These are phyloP conservation scores for Poecilobothrus nobilitatus DNA, from an alignment of 2,888 invertebrate genomes.

Conservation along the genomic window DNA sequence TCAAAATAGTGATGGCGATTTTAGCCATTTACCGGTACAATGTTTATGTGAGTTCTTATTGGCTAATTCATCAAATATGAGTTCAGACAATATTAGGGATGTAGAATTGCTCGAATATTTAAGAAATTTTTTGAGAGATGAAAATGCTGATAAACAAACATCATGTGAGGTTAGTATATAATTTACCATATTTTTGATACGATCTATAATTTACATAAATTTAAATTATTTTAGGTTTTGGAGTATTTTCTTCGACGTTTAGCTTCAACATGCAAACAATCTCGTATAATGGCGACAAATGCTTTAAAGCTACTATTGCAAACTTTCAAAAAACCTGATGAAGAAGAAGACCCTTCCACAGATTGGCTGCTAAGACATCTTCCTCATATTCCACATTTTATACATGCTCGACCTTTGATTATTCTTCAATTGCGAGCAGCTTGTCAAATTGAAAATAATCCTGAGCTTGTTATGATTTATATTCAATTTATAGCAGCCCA, in stretches of 20 bases:
- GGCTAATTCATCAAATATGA: constrained; percentile 56
- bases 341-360: constrained; percentile 35
- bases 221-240: constrained; percentile 39
- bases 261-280: constrained; percentile 69
- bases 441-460: constrained; percentile 84
- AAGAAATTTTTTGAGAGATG: constrained; percentile 48
- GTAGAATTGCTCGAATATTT: constrained; percentile 58
- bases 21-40: constrained; percentile 87
- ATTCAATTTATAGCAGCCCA: constrained; percentile 74
- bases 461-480: constrained; percentile 64
- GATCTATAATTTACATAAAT: background rate
- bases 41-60: constrained; percentile 93
- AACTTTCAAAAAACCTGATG: constrained; percentile 27
- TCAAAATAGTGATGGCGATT: constrained; percentile 70
- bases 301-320: constrained; percentile 63
- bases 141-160: constrained; percentile 48
- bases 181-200: background rate
- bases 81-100: constrained; percentile 58
- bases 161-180: constrained; percentile 62
- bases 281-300: constrained; percentile 62
- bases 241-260: constrained; percentile 82
- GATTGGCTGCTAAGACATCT: constrained; percentile 56
- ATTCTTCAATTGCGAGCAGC: constrained; percentile 71
- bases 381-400: constrained; percentile 72
- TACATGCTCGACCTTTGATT: constrained; percentile 58